phyloP scores from a whole-genome alignment of 2,797 vertebrate species.

The Platyrinchus mystaceus region DNA sequence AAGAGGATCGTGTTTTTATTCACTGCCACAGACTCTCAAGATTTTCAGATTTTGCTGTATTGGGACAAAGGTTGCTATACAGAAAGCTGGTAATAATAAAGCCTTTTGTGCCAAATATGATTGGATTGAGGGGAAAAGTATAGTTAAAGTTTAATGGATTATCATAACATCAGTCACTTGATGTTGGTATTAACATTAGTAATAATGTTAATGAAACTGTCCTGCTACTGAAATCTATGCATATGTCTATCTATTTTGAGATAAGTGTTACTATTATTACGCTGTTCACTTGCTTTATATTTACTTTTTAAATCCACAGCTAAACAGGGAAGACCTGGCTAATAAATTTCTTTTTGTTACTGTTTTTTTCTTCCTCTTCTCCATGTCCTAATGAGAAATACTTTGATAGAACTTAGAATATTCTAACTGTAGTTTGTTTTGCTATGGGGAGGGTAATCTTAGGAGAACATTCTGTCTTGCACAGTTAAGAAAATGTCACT shows the following conservation, averaged over 20 bases:
- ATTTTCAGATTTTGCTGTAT: not conserved
- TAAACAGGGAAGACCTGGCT: not conserved
- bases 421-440: not conserved
- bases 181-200: not conserved
- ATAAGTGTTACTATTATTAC: not conserved
- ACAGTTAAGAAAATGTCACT: not conserved
- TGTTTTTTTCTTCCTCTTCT: not conserved
- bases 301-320: not conserved
- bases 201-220: not conserved
- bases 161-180: not conserved
- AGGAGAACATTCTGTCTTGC: not conserved
- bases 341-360: not conserved
- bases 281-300: not conserved
- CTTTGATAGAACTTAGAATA: not conserved
- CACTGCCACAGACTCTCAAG: not conserved
- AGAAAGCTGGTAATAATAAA: not conserved
- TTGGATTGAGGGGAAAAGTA: rapidly evolving
- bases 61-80: not conserved
- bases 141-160: not conserved
- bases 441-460: not conserved
- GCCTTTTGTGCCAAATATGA: not conserved
- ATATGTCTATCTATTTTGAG: not conserved
- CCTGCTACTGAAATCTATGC: not conserved
- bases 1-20: too few species aligned
- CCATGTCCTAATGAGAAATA: not conserved